A percentile compares a stretch with the other conserved stretches of the same genome.
Conservation (phyloP, 2,888 invertebrate genomes). For the Sinopyrophorus schimmeli region DNA sequence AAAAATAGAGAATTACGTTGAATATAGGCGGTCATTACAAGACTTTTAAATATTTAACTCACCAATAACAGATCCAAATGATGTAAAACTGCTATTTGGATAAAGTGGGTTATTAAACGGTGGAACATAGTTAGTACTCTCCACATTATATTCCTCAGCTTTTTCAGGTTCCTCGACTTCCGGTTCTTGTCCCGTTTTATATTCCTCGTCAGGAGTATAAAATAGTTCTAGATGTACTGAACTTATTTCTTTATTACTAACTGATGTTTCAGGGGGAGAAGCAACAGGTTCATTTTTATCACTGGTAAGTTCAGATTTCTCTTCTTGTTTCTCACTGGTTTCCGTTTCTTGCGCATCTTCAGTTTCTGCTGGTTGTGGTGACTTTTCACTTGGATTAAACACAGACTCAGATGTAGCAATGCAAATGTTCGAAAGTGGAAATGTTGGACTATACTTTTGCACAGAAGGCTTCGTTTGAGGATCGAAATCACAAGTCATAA, state of each 20-base stretch:
- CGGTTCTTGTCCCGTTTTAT: conserved; percentile 32
- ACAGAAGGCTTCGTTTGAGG: conserved; percentile 36
- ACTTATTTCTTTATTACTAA: not conserved
- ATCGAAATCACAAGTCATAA: conserved; percentile 48
- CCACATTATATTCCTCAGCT: conserved; percentile 36
- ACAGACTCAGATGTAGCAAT: conserved; percentile 27
- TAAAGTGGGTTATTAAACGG: conserved; percentile 56
- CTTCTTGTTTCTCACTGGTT: too few species aligned
- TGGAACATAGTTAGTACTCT: conserved; percentile 51
- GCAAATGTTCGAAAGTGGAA: conserved; percentile 47
- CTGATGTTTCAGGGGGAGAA: not conserved
- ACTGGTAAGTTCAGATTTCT: too few species aligned
- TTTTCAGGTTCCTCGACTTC: conserved; percentile 25
- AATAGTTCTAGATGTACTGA: conserved; percentile 49
- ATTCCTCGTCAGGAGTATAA: conserved; percentile 53
- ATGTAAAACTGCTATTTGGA: conserved; percentile 52
- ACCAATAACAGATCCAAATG: conserved; percentile 51
- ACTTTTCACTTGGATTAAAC: conserved; percentile 1
- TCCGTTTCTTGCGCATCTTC: too few species aligned
- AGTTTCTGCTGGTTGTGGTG: too few species aligned
- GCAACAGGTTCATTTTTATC: too few species aligned
- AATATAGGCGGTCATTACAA: too few species aligned
- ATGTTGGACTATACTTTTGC: conserved; percentile 45
- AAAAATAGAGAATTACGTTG: too few species aligned
- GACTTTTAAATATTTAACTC: conserved; percentile 21